Evolutionary conservation across 1,140 invertebrate species (phyloP).

Genomic region (Sarcophaga bullata): DNA sequence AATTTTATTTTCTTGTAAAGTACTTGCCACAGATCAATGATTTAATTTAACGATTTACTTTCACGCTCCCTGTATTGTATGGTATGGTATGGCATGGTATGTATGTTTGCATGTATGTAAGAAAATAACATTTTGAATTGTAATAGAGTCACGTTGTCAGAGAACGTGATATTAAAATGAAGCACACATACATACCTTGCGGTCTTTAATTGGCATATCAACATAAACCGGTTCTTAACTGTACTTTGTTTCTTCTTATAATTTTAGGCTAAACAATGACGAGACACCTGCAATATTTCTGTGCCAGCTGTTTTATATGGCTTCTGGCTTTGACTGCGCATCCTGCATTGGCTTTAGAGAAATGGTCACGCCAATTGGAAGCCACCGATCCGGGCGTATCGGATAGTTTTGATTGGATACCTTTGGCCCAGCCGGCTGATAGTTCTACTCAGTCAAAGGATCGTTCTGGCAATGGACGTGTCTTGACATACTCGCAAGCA

Average conservation of each 20-base stretch:
- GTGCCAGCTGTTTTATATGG: conserved; percentile 49
- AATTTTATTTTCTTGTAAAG: too few relatives aligned
- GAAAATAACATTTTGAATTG: too few relatives aligned
- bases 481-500: conserved; percentile 61
- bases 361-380: conserved; percentile 62
- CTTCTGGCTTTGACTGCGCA: conserved; percentile 48
- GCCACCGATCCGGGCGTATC: conserved; percentile 49
- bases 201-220: neutral
- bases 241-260: neutral
- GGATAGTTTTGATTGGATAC: conserved; percentile 59
- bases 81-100: too few relatives aligned
- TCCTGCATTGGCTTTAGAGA: conserved; percentile 46
- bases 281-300: conserved; percentile 52
- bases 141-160: neutral
- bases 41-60: too few relatives aligned
- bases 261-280: conserved; percentile 58
- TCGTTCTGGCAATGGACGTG: conserved; percentile 59
- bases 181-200: neutral
- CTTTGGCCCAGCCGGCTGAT: conserved; percentile 53
- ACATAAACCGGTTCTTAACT: neutral
- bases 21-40: too few relatives aligned
- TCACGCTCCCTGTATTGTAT: too few relatives aligned
- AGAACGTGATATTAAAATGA: neutral
- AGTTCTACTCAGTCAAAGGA: conserved; percentile 49
- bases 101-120: too few relatives aligned